phyloP scores from a whole-genome alignment of 2,113 vertebrate species.

The Pyxicephalus adspersus region DNA sequence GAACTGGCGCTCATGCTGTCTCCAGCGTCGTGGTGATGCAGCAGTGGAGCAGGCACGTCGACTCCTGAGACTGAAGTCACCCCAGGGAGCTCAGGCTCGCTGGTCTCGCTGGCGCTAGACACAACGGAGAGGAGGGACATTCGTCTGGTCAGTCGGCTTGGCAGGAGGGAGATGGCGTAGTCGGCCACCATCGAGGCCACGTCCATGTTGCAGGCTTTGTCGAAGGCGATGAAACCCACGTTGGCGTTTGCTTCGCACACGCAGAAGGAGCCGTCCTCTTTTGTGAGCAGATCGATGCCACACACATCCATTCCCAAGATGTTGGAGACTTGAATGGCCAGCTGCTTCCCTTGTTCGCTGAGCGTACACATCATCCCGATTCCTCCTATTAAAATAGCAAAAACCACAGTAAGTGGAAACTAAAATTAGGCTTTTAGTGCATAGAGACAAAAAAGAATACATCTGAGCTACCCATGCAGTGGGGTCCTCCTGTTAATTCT shows the following conservation, averaged over 20 bases:
- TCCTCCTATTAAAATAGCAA: conserved; percentile 70
- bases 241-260: conserved; percentile 83
- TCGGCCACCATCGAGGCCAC: conserved; percentile 83
- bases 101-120: conserved; percentile 81
- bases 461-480: no score
- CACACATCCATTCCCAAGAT: conserved; percentile 82
- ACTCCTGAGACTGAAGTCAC: conserved; percentile 69
- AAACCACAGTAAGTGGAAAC: conserved; percentile 23
- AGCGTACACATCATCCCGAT: conserved; percentile 82
- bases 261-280: conserved; percentile 80
- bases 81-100: conserved; percentile 79
- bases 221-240: conserved; percentile 84
- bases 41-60: conserved; percentile 15
- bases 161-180: conserved; percentile 79
- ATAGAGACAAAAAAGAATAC: no score
- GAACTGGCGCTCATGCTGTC: conserved; percentile 84
- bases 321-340: conserved; percentile 81
- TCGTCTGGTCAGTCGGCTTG: conserved; percentile 80
- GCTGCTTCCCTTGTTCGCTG: conserved; percentile 80
- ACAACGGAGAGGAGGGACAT: conserved; percentile 84
- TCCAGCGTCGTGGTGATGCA: conserved; percentile 64
- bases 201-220: conserved; percentile 83
- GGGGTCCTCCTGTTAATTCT: no score
- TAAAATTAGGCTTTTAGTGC: neutral
- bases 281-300: conserved; percentile 81